phyloP scores from a whole-genome alignment of 2,888 invertebrate species.

The Pelosia muscerda region DNA sequence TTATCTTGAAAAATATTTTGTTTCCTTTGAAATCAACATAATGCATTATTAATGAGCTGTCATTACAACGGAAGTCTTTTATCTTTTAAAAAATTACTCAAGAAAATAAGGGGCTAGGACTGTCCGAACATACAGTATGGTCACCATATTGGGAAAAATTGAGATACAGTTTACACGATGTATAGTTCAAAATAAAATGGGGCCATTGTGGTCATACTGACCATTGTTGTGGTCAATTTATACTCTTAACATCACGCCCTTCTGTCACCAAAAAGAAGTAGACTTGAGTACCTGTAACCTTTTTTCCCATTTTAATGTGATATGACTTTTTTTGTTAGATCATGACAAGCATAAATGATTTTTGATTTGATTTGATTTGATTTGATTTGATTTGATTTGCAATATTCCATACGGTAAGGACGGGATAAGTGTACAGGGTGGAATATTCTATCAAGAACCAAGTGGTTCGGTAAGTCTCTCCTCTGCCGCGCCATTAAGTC shows the following conservation, averaged over 20 bases:
- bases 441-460: too few relatives aligned
- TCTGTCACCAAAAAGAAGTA: background rate
- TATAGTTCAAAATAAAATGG: constrained; percentile 44
- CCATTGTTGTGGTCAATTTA: constrained; percentile 29
- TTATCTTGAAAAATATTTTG: too few relatives aligned
- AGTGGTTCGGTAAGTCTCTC: too few relatives aligned
- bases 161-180: constrained; percentile 48
- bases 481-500: too few relatives aligned
- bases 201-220: constrained; percentile 28
- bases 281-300: background rate
- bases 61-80: too few relatives aligned
- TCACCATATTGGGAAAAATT: constrained; percentile 55
- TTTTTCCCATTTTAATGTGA: background rate
- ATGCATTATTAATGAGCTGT: too few relatives aligned
- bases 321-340: background rate
- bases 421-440: too few relatives aligned
- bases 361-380: too few relatives aligned
- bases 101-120: background rate
- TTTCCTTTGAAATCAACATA: too few relatives aligned
- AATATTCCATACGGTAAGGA: too few relatives aligned
- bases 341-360: background rate
- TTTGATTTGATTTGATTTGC: too few relatives aligned
- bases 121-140: constrained; percentile 2
- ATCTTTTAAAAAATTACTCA: too few relatives aligned
- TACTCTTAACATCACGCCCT: constrained; percentile 7